A percentile compares a stretch with the other conserved stretches of the same genome.
phyloP scores from a whole-genome alignment of 2,113 vertebrate genomes.

The Edolisoma coerulescens region DNA sequence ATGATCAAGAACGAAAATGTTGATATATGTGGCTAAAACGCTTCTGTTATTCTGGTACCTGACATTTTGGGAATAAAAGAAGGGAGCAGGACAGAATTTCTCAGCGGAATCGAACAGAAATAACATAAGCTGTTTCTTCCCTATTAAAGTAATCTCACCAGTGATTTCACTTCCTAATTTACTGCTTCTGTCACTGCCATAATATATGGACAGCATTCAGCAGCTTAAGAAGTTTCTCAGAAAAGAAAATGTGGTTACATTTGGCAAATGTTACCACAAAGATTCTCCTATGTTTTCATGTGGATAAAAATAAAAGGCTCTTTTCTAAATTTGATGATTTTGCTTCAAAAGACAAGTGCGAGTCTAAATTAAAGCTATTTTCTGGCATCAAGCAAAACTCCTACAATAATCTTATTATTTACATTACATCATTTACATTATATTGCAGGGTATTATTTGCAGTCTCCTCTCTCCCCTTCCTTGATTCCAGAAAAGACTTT shows the following conservation, averaged over 20 bases:
- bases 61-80: not conserved
- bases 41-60: not conserved
- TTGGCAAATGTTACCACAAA: not conserved
- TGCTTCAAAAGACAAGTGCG: not conserved
- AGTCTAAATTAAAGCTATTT: not conserved
- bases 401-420: not conserved
- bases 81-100: not conserved
- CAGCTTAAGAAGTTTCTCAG: not conserved
- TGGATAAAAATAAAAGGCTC: not conserved
- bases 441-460: not conserved
- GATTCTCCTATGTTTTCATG: not conserved
- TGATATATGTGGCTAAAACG: not conserved
- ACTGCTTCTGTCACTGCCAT: not conserved
- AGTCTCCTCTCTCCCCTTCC: not conserved
- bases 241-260: constrained; percentile 26
- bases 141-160: not conserved
- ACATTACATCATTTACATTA: not conserved
- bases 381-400: not conserved
- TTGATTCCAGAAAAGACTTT: not conserved
- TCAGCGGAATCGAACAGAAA: not conserved
- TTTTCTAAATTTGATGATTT: not conserved
- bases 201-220: not conserved
- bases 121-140: not conserved
- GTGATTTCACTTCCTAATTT: not conserved
- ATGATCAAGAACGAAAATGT: not conserved